Evolutionary conservation across 2,888 invertebrate genomes (phyloP).

Genomic region (Toxonevra muliebris): DNA sequence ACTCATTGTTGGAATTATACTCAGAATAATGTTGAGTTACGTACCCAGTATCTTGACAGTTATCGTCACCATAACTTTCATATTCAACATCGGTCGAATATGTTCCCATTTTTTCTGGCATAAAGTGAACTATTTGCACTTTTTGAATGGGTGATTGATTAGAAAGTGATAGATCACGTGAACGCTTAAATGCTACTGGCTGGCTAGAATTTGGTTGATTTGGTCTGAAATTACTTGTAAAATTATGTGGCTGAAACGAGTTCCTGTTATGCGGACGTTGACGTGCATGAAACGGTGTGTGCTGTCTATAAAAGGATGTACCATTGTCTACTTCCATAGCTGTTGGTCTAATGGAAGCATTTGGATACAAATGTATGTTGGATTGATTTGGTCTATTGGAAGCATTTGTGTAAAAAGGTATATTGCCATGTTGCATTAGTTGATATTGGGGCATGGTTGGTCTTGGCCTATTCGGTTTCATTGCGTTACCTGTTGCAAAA

Average conservation of each 20-base stretch:
- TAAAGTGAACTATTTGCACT: slow-evolving; percentile 11
- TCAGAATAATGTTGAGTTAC: neutral
- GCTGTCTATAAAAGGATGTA: too few species aligned
- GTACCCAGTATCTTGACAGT: too few species aligned
- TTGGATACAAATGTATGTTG: too few species aligned
- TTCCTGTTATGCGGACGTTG: neutral
- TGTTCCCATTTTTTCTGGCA: slow-evolving; percentile 1
- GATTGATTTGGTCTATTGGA: too few species aligned
- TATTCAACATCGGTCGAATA: neutral
- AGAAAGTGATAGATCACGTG: slow-evolving; percentile 3
- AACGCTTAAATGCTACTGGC: neutral
- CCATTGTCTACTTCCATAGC: too few species aligned
- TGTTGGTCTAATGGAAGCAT: too few species aligned
- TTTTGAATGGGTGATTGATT: slow-evolving; percentile 3
- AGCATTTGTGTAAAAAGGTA: too few species aligned
- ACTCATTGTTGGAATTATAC: neutral
- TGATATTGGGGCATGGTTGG: slow-evolving; percentile 7
- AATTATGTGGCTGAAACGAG: too few species aligned
- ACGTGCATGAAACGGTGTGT: too few species aligned
- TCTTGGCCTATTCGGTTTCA: slow-evolving; percentile 13
- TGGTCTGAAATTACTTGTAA: too few species aligned
- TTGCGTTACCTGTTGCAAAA: slow-evolving; percentile 14
- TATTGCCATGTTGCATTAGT: slow-evolving; percentile 1
- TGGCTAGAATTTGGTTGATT: neutral
- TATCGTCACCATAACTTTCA: neutral